Percentiles rank a stretch among this genome's conserved stretches.
Conservation (phyloP, 2,113 vertebrate species). For the Excalfactoria chinensis region DNA sequence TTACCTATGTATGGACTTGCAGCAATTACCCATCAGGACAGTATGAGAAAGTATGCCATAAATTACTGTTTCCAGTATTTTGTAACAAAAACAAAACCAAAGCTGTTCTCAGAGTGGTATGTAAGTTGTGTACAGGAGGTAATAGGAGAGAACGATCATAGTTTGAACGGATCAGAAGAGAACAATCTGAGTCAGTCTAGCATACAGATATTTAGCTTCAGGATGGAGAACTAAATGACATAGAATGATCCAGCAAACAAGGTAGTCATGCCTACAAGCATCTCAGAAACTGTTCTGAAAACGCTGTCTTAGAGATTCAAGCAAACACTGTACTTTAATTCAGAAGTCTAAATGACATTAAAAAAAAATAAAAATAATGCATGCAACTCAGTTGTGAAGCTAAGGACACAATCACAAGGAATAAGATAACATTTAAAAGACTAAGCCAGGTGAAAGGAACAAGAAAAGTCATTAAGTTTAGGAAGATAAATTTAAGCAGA, state of each 20-base stretch:
- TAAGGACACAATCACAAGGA: not conserved
- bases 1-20: not conserved
- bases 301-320: not conserved
- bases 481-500: not conserved
- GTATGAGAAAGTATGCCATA: not conserved
- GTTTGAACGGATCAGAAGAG: not conserved
- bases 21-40: not conserved
- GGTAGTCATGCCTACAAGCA: not conserved
- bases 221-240: not conserved
- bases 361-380: not conserved
- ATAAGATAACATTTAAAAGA: not conserved
- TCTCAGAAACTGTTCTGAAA: not conserved
- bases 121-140: not conserved
- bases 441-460: not conserved
- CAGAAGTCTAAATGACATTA: not conserved
- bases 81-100: not conserved
- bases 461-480: not conserved
- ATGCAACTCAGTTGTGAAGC: rapidly evolving
- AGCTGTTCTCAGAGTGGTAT: not conserved
- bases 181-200: not conserved
- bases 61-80: not conserved
- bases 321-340: not conserved
- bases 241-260: not conserved
- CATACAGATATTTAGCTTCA: not conserved
- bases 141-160: not conserved